Percentiles rank a stretch among this genome's conserved stretches.
phyloP scores from a whole-genome alignment of 1,140 invertebrate genomes.

The Lepidotrigona ventralis region DNA sequence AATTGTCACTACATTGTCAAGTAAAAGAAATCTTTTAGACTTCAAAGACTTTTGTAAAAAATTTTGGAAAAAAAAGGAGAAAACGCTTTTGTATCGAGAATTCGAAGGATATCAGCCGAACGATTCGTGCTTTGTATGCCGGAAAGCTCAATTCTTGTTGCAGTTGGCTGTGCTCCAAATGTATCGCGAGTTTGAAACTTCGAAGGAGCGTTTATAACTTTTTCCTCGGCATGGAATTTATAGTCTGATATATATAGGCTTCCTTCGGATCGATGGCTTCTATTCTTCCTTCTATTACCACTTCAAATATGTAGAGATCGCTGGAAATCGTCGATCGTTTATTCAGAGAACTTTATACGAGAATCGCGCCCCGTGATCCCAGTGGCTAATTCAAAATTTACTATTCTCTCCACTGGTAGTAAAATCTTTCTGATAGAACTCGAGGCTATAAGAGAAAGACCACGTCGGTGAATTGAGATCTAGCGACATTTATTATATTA shows the following conservation, averaged over 20 bases:
- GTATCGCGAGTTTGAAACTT: constrained; percentile 10
- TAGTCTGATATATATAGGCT: neutral
- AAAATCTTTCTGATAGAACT: neutral
- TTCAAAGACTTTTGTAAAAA: neutral
- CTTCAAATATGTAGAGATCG: neutral
- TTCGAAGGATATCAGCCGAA: neutral
- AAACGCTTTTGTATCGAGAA: neutral
- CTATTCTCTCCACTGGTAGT: no score
- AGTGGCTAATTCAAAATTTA: neutral
- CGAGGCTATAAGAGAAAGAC: no score
- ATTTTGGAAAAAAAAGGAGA: neutral
- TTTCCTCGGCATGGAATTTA: neutral
- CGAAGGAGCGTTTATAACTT: neutral
- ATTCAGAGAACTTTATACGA: neutral
- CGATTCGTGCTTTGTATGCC: neutral
- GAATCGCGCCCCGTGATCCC: neutral
- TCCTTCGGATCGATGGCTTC: neutral
- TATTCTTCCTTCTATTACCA: no score
- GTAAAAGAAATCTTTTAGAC: neutral
- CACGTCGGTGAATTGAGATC: neutral
- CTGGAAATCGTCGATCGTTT: neutral
- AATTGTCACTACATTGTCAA: no score
- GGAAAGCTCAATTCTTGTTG: neutral
- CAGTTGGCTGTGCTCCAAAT: neutral
- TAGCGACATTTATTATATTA: rapidly evolving